A percentile compares a stretch with the other conserved stretches of the same genome.
Evolutionary conservation across 2,113 vertebrate genomes (phyloP).

Genomic region (Cryptomyrus ogoouensis): DNA sequence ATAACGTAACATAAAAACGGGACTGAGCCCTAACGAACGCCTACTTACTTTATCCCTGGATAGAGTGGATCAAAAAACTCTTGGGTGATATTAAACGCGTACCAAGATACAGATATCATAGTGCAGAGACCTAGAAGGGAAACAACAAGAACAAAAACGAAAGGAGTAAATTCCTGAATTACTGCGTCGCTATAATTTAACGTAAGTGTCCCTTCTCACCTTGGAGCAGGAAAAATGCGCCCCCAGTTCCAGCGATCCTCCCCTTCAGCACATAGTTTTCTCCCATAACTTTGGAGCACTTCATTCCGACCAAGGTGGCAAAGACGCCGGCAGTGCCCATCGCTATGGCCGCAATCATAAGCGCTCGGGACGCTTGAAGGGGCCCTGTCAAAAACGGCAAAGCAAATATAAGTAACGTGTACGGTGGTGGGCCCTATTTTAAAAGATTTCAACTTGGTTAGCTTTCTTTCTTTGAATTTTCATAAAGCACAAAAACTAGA

Average conservation of each 20-base stretch:
- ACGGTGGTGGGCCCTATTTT: neutral
- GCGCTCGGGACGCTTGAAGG: constrained; percentile 73
- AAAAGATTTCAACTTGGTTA: neutral
- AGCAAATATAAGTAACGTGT: neutral
- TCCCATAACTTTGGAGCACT: constrained; percentile 69
- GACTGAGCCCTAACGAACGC: neutral
- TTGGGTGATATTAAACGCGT: constrained; percentile 72
- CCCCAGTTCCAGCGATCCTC: constrained; percentile 61
- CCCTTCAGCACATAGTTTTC: constrained; percentile 62
- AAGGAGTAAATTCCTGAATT: neutral
- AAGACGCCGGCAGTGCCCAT: constrained; percentile 67
- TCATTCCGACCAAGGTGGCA: constrained; percentile 64
- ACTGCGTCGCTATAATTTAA: neutral
- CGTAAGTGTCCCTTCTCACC: constrained; percentile 51
- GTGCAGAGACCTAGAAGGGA: constrained; percentile 62
- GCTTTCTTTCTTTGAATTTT: neutral
- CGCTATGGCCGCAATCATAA: constrained; percentile 74
- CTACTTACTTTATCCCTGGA: constrained; percentile 73
- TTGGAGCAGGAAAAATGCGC: constrained; percentile 66
- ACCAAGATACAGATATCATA: constrained; percentile 78
- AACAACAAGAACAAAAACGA: neutral
- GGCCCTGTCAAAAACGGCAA: constrained; percentile 56
- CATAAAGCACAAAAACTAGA: neutral
- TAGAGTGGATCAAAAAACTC: constrained; percentile 75
- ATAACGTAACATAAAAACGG: neutral